These are phyloP conservation scores for Tachuris rubrigastra DNA, from an alignment of 2,113 vertebrate species.

Conservation along the genomic window DNA sequence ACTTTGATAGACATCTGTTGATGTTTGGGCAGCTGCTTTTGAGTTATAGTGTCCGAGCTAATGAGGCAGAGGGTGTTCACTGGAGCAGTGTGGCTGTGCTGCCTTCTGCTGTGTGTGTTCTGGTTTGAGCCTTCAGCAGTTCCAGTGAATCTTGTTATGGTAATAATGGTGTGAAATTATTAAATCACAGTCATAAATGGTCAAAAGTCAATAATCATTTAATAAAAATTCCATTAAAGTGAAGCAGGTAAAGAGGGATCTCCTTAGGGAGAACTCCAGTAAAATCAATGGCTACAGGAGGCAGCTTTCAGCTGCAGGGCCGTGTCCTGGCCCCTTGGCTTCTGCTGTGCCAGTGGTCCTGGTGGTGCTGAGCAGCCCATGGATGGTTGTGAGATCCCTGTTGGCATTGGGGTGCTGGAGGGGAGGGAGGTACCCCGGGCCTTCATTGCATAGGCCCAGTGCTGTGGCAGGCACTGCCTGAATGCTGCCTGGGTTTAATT, in stretches of 20 bases:
- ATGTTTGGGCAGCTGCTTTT: neutral
- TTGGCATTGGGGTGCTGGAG: neutral
- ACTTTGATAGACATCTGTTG: neutral
- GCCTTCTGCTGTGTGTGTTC: neutral
- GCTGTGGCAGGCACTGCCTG: neutral
- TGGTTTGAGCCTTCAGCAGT: neutral
- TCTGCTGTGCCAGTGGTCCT: neutral
- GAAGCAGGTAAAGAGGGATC: neutral
- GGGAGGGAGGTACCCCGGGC: neutral
- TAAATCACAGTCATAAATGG: neutral
- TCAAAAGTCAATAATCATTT: neutral
- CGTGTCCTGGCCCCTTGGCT: neutral
- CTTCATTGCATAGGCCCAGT: neutral
- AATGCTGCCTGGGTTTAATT: neutral
- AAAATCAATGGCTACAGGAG: neutral
- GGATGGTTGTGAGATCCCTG: neutral
- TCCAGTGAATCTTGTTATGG: neutral
- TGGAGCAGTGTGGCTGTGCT: neutral
- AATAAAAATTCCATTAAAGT: neutral
- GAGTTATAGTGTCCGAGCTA: neutral
- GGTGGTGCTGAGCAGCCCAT: neutral
- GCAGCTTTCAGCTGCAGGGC: neutral
- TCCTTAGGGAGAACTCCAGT: neutral
- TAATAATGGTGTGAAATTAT: neutral
- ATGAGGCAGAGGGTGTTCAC: neutral